These are phyloP conservation scores for Aphyosemion australe DNA, from an alignment of 2,113 vertebrate species.

Conservation along the genomic window DNA sequence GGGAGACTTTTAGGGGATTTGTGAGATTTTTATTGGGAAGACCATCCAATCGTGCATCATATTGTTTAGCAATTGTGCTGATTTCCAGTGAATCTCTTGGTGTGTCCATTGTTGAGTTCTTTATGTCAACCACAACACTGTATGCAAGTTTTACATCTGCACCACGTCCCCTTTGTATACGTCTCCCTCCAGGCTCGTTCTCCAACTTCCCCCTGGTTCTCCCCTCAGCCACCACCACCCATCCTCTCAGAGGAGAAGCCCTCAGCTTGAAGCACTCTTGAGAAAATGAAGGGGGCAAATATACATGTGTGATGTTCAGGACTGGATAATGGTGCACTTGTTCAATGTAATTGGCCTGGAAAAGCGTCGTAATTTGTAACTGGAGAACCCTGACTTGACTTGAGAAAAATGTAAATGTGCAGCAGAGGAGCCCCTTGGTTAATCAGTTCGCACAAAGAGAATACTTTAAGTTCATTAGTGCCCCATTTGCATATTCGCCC, in stretches of 20 bases:
- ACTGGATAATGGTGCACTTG: conserved; percentile 81
- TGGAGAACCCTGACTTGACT: conserved; percentile 74
- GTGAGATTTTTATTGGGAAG: no score
- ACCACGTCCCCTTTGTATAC: conserved; percentile 29
- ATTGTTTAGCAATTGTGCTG: no score
- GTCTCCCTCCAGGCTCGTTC: conserved; percentile 32
- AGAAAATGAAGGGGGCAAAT: conserved; percentile 82
- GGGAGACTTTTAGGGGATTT: no score
- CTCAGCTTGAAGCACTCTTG: conserved; percentile 77
- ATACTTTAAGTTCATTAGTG: conserved; percentile 80
- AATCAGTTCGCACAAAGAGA: conserved; percentile 81
- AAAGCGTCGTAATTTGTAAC: conserved; percentile 81
- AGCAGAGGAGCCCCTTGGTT: conserved; percentile 76
- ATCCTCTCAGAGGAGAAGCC: conserved; percentile 56
- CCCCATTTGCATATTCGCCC: conserved; percentile 73
- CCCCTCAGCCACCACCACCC: conserved; percentile 37
- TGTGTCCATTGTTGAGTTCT: no score
- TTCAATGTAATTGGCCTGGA: conserved; percentile 79
- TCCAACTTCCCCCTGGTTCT: conserved; percentile 40
- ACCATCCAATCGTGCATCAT: no score
- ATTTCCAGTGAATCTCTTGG: no score
- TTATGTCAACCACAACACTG: neutral
- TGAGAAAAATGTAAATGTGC: conserved; percentile 80
- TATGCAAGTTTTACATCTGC: neutral
- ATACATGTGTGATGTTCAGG: conserved; percentile 81